Percentiles rank a stretch among this genome's conserved stretches.
These are phyloP conservation scores for Stigmatopora nigra DNA, from an alignment of 2,113 vertebrate species.

Conservation along the genomic window DNA sequence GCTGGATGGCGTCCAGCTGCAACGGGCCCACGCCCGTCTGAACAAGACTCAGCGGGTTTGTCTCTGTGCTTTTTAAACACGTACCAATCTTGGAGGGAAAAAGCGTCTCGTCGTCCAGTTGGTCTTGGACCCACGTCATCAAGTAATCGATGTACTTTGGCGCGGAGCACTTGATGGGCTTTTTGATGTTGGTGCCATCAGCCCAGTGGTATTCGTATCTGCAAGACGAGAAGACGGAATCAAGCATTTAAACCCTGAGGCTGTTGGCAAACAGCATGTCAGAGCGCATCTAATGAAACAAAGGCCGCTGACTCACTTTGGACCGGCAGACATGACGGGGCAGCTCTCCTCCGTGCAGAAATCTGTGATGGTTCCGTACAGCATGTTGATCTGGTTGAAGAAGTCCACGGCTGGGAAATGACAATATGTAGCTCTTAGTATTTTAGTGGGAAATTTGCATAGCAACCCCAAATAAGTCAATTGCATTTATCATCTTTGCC, in stretches of 20 bases:
- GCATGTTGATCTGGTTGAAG: constrained; percentile 98
- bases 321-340: constrained; percentile 88
- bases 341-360: constrained; percentile 91
- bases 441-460: too few species aligned
- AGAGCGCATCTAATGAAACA: neutral
- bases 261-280: neutral
- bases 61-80: constrained; percentile 7
- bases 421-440: too few species aligned
- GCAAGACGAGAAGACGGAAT: neutral
- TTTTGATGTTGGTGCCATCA: constrained; percentile 95
- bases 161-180: constrained; percentile 93
- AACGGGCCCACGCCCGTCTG: constrained; percentile 6
- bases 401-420: constrained; percentile 83
- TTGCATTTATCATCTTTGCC: too few species aligned
- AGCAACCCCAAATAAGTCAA: too few species aligned
- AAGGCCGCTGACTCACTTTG: constrained; percentile 68
- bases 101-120: constrained; percentile 91
- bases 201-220: constrained; percentile 98
- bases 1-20: constrained; percentile 17
- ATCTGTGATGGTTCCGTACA: constrained; percentile 92
- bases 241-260: neutral
- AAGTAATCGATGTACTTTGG: constrained; percentile 94
- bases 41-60: constrained; percentile 25
- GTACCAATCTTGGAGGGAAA: constrained; percentile 93
- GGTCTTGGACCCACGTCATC: constrained; percentile 98